phyloP scores from a whole-genome alignment of 2,113 vertebrate genomes.

The Ptilorrhoa leucosticta region DNA sequence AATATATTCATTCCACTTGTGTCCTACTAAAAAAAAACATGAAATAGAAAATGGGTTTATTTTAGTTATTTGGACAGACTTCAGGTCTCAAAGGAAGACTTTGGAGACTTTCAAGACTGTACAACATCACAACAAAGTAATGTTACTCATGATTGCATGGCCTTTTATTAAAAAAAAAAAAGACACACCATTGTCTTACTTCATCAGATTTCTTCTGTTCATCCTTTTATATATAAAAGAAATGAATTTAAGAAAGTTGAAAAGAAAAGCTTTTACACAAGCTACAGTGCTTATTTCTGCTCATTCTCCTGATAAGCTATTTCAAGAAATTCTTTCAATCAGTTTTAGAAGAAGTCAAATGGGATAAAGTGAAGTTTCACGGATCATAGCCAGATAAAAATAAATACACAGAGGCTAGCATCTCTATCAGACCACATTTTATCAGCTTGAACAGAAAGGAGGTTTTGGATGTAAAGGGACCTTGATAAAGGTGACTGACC shows the following conservation, averaged over 20 bases:
- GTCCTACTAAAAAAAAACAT: neutral
- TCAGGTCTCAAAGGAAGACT: neutral
- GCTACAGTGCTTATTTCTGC: neutral
- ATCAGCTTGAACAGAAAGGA: neutral
- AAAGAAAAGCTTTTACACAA: neutral
- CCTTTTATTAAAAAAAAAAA: neutral
- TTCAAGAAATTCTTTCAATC: neutral
- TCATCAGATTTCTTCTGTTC: neutral
- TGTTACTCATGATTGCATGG: neutral
- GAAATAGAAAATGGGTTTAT: neutral
- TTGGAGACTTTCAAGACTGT: neutral
- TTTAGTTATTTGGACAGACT: neutral
- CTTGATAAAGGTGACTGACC: neutral
- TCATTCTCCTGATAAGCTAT: neutral
- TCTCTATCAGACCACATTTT: neutral
- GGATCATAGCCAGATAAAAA: constrained; percentile 9
- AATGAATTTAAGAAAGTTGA: neutral
- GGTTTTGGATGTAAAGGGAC: neutral
- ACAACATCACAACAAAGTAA: neutral
- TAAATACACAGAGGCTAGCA: neutral
- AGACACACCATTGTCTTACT: neutral
- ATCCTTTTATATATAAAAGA: neutral
- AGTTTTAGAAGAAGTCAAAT: neutral
- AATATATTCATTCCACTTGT: neutral
- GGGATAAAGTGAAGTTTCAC: neutral